A percentile compares a stretch with the other conserved stretches of the same genome.
Evolutionary conservation across 2,888 invertebrate genomes (phyloP).

Genomic region (Auanema sp.): DNA sequence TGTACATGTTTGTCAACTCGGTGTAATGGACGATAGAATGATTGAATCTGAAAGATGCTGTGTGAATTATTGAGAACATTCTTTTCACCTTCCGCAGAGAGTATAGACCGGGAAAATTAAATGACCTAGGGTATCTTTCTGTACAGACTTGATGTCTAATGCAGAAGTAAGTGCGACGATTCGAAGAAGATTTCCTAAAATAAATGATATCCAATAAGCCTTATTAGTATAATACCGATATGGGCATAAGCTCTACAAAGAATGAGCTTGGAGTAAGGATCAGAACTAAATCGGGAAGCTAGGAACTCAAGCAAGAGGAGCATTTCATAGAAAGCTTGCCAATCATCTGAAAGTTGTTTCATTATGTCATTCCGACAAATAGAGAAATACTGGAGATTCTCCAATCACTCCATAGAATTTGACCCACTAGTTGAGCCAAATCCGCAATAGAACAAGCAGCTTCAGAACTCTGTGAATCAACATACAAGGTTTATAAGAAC

Average conservation of each 20-base stretch:
- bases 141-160: conserved; percentile 55
- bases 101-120: conserved; percentile 45
- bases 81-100: conserved; percentile 34
- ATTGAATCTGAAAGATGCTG: conserved; percentile 18
- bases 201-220: too few relatives aligned
- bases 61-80: not conserved
- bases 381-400: not conserved
- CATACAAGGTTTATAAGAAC: not conserved
- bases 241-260: conserved; percentile 8
- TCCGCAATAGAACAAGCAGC: conserved; percentile 1
- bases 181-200: conserved; percentile 21
- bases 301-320: not conserved
- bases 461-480: too few relatives aligned
- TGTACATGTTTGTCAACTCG: conserved; percentile 35
- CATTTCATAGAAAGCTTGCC: conserved; percentile 4
- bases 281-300: conserved; percentile 4
- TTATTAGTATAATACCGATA: conserved; percentile 7
- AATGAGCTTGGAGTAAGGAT: conserved; percentile 9
- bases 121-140: conserved; percentile 52
- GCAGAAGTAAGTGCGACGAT: conserved; percentile 27
- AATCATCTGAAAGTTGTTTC: conserved; percentile 5
- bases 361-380: not conserved
- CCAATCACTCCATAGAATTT: conserved; percentile 16
- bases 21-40: conserved; percentile 41
- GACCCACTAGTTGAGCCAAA: not conserved